Conservation (phyloP, 2,113 vertebrate species). For the Grallaria varia region DNA sequence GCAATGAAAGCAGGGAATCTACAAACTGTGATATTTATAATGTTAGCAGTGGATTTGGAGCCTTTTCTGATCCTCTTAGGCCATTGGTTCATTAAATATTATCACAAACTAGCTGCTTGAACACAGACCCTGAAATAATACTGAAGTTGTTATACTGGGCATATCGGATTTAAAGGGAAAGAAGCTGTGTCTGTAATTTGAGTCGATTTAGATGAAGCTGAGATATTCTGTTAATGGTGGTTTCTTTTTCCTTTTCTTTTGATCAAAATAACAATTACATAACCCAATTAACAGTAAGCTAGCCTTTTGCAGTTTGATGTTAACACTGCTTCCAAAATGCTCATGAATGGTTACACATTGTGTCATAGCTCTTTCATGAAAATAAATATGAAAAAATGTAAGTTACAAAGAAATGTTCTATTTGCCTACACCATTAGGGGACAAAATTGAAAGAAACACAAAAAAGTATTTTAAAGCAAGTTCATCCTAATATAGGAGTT, state of each 20-base stretch:
- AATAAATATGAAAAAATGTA: neutral
- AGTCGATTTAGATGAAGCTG: neutral
- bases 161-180: neutral
- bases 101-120: conserved; percentile 19
- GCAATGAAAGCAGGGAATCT: neutral
- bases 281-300: accelerated
- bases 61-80: conserved; percentile 24
- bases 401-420: neutral
- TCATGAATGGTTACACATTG: neutral
- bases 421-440: neutral
- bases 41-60: conserved; percentile 33
- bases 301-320: neutral
- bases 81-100: conserved; percentile 7
- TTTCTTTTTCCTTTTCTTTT: neutral
- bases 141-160: neutral
- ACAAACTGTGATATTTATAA: conserved; percentile 51
- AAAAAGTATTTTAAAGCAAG: neutral
- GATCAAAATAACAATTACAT: neutral
- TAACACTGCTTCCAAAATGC: neutral
- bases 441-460: accelerated
- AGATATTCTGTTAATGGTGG: neutral
- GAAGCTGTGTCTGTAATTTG: neutral
- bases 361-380: neutral
- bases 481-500: neutral
- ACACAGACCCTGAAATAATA: neutral